A percentile compares a stretch with the other conserved stretches of the same genome.
phyloP scores from a whole-genome alignment of 1,140 invertebrate genomes.

The Diabrotica virgifera region DNA sequence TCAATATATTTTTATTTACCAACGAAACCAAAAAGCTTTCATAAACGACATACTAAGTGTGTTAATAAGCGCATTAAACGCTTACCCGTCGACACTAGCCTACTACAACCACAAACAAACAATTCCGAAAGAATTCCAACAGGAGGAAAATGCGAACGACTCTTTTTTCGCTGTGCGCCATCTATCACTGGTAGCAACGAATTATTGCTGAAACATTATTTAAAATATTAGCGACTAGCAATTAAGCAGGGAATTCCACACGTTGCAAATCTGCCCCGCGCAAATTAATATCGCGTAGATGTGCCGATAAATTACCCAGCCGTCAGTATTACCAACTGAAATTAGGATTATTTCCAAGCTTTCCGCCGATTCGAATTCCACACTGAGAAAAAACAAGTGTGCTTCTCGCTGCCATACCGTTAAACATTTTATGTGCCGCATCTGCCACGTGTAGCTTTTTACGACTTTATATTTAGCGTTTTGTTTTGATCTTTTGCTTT shows the following conservation, averaged over 20 bases:
- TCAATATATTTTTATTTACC: too few species aligned
- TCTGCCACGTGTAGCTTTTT: too few species aligned
- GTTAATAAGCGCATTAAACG: too few species aligned
- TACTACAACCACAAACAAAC: constrained; percentile 1
- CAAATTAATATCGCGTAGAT: constrained; percentile 18
- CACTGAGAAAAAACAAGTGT: background rate
- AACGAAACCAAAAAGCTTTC: too few species aligned
- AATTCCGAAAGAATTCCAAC: background rate
- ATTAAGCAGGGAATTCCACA: constrained; percentile 29
- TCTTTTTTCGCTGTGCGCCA: background rate
- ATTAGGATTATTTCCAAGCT: constrained; percentile 22
- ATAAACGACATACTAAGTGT: too few species aligned
- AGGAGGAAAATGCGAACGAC: background rate
- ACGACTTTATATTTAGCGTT: too few species aligned
- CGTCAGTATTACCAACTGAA: constrained; percentile 17
- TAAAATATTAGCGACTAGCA: constrained; percentile 30
- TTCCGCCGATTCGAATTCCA: background rate
- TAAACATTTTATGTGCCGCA: too few species aligned
- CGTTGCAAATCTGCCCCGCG: constrained; percentile 24
- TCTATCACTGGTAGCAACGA: constrained; percentile 1
- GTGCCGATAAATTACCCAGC: constrained; percentile 13
- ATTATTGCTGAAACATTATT: constrained; percentile 10
- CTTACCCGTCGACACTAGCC: background rate
- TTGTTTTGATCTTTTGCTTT: too few species aligned
- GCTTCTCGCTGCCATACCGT: too few species aligned